phyloP scores from a whole-genome alignment of 2,888 invertebrate genomes.

The Amphipyra tragopoginis region DNA sequence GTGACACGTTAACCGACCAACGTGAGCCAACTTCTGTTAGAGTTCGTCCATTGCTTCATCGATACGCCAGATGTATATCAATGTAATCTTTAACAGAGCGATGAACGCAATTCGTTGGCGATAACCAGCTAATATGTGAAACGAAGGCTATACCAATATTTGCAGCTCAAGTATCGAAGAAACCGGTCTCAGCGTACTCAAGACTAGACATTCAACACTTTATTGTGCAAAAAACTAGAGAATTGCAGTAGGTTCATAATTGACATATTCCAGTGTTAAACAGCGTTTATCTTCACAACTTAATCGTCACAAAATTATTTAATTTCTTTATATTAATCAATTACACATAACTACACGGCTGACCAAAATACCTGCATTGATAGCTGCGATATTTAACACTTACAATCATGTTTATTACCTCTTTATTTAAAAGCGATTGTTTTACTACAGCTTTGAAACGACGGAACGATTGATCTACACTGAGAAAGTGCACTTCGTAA shows the following conservation, averaged over 20 bases:
- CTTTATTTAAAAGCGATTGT: conserved; percentile 1
- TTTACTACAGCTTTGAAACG: background rate
- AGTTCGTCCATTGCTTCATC: conserved; percentile 34
- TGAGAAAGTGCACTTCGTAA: conserved; percentile 28
- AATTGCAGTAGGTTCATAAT: conserved; percentile 13
- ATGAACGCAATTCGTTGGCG: conserved; percentile 20
- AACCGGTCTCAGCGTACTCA: conserved; percentile 61
- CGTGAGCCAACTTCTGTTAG: conserved; percentile 17
- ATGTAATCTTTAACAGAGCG: conserved; percentile 11
- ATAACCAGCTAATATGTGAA: conserved; percentile 15
- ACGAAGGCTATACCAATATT: conserved; percentile 50
- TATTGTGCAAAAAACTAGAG: conserved; percentile 36
- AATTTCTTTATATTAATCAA: conserved; percentile 43
- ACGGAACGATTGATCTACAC: conserved; percentile 3
- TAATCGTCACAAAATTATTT: conserved; percentile 35
- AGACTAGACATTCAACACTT: conserved; percentile 44
- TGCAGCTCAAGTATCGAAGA: conserved; percentile 49
- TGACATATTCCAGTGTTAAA: conserved; percentile 11
- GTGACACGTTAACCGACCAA: conserved; percentile 14
- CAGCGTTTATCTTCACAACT: conserved; percentile 39
- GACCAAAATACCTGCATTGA: conserved; percentile 21
- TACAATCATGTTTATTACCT: conserved; percentile 15
- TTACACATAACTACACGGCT: conserved; percentile 26
- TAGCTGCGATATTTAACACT: conserved; percentile 21
- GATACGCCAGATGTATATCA: conserved; percentile 4